Conservation (phyloP, 2,888 invertebrate genomes). For the Unio delphinus region DNA sequence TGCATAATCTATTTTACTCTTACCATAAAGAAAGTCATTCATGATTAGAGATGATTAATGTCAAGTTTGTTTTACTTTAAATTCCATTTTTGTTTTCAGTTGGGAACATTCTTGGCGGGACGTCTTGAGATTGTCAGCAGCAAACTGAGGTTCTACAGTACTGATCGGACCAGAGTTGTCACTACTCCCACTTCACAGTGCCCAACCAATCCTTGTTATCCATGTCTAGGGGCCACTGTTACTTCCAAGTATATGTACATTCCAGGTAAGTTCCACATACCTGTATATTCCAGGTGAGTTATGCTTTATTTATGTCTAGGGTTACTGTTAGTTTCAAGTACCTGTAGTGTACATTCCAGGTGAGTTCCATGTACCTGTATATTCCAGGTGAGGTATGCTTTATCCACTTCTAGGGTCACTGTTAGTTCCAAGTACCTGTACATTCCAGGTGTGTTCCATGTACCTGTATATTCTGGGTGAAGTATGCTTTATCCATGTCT, state of each 20-base stretch:
- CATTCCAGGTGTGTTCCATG: constrained; percentile 34
- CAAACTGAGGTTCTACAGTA: constrained; percentile 50
- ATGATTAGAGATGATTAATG: neutral
- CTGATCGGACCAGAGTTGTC: constrained; percentile 26
- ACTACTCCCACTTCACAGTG: constrained; percentile 52
- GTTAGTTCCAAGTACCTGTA: no score
- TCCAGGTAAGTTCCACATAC: constrained; percentile 25
- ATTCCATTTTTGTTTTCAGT: constrained; percentile 33
- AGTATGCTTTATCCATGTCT: no score
- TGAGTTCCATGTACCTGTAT: constrained; percentile 2
- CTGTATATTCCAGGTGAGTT: no score
- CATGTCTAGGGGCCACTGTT: constrained; percentile 49
- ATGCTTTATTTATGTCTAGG: no score
- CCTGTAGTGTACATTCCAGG: constrained; percentile 28
- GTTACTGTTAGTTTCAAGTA: no score
- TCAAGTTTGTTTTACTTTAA: neutral
- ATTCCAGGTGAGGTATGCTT: no score
- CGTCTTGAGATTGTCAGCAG: constrained; percentile 41
- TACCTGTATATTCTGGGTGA: no score
- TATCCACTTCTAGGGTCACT: no score
- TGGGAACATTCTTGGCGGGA: constrained; percentile 52
- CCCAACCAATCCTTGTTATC: constrained; percentile 44
- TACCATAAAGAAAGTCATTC: no score
- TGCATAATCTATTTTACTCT: no score
- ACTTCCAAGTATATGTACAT: constrained; percentile 54